A percentile compares a stretch with the other conserved stretches of the same genome.
phyloP scores from a whole-genome alignment of 2,797 vertebrate genomes.

The Erethizon dorsatum region DNA sequence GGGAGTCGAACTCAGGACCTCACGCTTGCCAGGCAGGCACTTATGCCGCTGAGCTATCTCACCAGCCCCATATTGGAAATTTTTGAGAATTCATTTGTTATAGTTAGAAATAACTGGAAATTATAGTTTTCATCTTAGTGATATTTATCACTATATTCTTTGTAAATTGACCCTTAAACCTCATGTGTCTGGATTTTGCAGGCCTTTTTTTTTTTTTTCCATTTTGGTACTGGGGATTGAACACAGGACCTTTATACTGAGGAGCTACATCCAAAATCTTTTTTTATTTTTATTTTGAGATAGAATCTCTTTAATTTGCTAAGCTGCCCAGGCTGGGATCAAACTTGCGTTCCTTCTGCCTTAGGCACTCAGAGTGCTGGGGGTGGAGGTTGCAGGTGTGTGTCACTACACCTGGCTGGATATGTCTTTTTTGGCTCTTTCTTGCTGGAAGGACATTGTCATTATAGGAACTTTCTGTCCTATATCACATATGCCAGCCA shows the following conservation, averaged over 20 bases:
- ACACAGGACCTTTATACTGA: not conserved
- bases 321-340: not conserved
- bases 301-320: not conserved
- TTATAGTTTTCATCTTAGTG: constrained; percentile 15
- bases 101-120: constrained; percentile 8
- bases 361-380: not conserved
- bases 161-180: not conserved
- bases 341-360: not conserved
- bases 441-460: not conserved
- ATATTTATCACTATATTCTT: not conserved
- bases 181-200: not conserved
- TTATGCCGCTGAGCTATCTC: too few relatives aligned
- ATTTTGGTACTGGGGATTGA: not conserved
- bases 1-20: too few relatives aligned
- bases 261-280: not conserved
- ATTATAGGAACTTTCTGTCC: not conserved
- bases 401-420: not conserved
- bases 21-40: too few relatives aligned
- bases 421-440: not conserved
- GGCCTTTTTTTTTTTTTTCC: not conserved
- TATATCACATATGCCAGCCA: not conserved
- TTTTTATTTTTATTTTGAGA: not conserved
- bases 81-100: constrained; percentile 39
- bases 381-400: not conserved
- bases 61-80: not conserved